Evolutionary conservation across 1,140 invertebrate genomes (phyloP).

Genomic region (Drosophila erecta): DNA sequence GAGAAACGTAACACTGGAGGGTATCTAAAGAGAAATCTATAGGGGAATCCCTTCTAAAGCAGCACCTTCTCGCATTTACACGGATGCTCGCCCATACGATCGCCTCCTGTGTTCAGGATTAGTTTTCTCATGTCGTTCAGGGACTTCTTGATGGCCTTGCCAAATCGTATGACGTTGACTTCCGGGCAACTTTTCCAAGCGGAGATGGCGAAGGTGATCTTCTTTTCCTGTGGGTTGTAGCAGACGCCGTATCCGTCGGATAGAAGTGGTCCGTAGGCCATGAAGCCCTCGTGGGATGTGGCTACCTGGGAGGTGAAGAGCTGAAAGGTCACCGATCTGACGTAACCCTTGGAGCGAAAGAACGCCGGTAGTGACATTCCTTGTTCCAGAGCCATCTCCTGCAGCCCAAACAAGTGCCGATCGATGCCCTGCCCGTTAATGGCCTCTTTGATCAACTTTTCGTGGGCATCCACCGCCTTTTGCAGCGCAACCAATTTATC

Average conservation of each 20-base stretch:
- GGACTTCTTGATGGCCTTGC: conserved; percentile 20
- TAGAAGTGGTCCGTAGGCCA: conserved; percentile 92
- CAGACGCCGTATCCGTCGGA: conserved; percentile 93
- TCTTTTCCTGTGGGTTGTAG: conserved; percentile 91
- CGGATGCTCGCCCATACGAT: not conserved
- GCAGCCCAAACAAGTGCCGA: conserved; percentile 93
- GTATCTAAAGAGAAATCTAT: not conserved
- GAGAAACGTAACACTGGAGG: not conserved
- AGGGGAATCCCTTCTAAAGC: not conserved
- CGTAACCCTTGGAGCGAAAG: conserved; percentile 89
- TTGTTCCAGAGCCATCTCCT: conserved; percentile 91
- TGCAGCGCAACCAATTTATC: conserved; percentile 85
- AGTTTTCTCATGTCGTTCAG: conserved; percentile 43
- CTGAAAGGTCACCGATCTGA: conserved; percentile 89
- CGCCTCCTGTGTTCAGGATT: conserved; percentile 19
- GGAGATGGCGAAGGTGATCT: conserved; percentile 90
- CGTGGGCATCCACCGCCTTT: conserved; percentile 91
- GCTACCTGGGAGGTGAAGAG: conserved; percentile 94
- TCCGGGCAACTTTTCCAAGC: conserved; percentile 85
- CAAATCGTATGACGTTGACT: conserved; percentile 11
- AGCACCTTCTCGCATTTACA: conserved; percentile 5
- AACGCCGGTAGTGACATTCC: conserved; percentile 90
- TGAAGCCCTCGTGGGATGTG: conserved; percentile 89
- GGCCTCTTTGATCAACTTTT: conserved; percentile 91
- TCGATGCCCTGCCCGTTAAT: conserved; percentile 92